Percentiles rank a stretch among this genome's conserved stretches.
Evolutionary conservation across 2,113 vertebrate species (phyloP).

Genomic region (Epinephelus lanceolatus): DNA sequence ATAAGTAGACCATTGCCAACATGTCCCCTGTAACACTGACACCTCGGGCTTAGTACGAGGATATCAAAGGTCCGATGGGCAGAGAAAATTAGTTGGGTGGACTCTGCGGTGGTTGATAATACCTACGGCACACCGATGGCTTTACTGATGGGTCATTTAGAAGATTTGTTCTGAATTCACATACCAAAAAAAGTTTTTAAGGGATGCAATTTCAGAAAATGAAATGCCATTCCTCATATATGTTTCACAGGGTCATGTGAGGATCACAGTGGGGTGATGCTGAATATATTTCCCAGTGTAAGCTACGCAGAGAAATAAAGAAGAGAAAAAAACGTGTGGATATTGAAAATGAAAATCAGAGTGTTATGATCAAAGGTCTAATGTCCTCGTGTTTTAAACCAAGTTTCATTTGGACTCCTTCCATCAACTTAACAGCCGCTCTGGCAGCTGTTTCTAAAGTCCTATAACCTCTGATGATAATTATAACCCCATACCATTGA

Average conservation of each 20-base stretch:
- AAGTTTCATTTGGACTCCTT: conserved; percentile 41
- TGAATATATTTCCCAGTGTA: conserved; percentile 20
- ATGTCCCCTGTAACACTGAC: conserved; percentile 43
- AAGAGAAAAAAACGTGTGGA: background rate
- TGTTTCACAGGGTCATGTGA: conserved; percentile 26
- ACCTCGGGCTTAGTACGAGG: conserved; percentile 50
- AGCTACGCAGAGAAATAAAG: conserved; percentile 1
- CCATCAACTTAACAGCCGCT: conserved; percentile 48
- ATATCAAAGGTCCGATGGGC: conserved; percentile 49
- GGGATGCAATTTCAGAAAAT: conserved; percentile 5
- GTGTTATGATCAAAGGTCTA: conserved; percentile 30
- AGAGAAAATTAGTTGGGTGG: conserved; percentile 18
- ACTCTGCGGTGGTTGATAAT: conserved; percentile 21
- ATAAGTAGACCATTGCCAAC: conserved; percentile 62
- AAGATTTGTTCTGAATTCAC: conserved; percentile 24
- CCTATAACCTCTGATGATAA: conserved; percentile 65
- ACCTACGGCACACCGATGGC: background rate
- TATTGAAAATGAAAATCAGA: conserved; percentile 33
- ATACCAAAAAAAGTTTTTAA: background rate
- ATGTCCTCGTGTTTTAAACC: conserved; percentile 23
- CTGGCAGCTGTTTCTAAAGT: conserved; percentile 56
- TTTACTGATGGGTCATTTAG: conserved; percentile 28
- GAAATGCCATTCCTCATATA: conserved; percentile 17
- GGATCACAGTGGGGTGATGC: background rate
- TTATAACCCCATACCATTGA: conserved; percentile 56